phyloP scores from a whole-genome alignment of 1,140 invertebrate species.

The Caenorhabditis brenneri region DNA sequence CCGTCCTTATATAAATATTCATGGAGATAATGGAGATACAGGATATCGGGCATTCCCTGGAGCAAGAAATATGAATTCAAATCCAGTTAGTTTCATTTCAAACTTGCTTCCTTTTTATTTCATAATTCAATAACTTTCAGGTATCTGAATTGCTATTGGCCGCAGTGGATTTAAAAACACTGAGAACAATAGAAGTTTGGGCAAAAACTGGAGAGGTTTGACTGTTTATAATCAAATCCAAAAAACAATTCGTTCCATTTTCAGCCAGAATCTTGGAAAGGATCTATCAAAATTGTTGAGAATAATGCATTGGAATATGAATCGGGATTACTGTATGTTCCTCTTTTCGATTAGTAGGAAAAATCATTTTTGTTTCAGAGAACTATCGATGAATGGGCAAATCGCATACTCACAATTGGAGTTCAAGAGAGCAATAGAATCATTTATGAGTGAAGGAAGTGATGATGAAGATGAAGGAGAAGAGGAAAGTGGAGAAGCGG shows the following conservation, averaged over 20 bases:
- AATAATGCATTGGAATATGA: not conserved
- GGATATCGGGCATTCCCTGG: not conserved
- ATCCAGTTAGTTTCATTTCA: not conserved
- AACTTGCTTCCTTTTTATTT: not conserved
- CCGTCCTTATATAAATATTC: slow-evolving; percentile 10
- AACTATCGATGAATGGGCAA: slow-evolving; percentile 9
- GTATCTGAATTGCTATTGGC: not conserved
- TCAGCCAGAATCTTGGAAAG: slow-evolving; percentile 6
- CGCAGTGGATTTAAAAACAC: not conserved
- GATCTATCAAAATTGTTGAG: not conserved
- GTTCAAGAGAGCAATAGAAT: not conserved
- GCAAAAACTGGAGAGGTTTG: slow-evolving; percentile 1
- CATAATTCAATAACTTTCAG: no score
- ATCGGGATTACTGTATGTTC: not conserved
- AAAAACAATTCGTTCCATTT: not conserved
- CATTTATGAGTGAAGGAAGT: not conserved
- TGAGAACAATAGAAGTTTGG: not conserved
- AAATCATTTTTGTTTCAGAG: not conserved
- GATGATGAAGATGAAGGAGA: not conserved
- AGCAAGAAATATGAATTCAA: not conserved
- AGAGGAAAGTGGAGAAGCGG: not conserved
- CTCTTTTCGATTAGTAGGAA: not conserved
- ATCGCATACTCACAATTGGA: not conserved
- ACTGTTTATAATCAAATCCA: not conserved
- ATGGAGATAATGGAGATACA: not conserved